Evolutionary conservation across 2,888 invertebrate genomes (phyloP), one percentile per base, ranked within the genome.

Genomic region (Halictus quadricinctus): DNA sequence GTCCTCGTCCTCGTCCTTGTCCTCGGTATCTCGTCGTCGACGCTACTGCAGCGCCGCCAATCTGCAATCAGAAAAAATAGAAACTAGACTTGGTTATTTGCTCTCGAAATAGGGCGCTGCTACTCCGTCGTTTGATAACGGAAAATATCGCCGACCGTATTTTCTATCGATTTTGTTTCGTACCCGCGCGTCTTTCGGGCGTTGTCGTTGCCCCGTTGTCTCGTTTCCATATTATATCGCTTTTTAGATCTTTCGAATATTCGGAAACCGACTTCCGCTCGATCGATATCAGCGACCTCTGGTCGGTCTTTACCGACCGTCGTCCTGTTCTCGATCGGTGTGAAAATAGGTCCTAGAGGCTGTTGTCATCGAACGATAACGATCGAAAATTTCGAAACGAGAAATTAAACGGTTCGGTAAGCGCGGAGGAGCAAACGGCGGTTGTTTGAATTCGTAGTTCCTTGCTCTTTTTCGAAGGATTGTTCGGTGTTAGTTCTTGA

Each of bases 51-150:
- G 81, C 85, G 85, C 72, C 77, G 72, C 84, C 81, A 84, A 84
- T 77, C 89, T 90, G 88, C 18, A 90, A 88, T 8, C 29, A 76
- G 69, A 76, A 81, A 72, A 87, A 88, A 77, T 4, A 29, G 72
- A 48, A 50, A 64, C 64, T 25, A 29, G 50, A 7, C 12, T 54
- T 84, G 72, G 82, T 88, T 83, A 84, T 77, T 81, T 69, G 64
- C 72, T 78, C 36, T 36, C 50, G 10, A 60, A 41, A 41, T 48
- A 46, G 13, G 21, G 7, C 18, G 21, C 60, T 12, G 60, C 2
- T 15, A 29, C 54, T 54, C 29, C 29, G 54, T 54, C 54, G 54
- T 10, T 54, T 10, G 54, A 54, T 54, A 54, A 54, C 54, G n/a
- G n/a, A 54, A 54, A 54, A 54, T 21, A 25, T 60, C 60, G 21